A percentile compares a stretch with the other conserved stretches of the same genome.
These are phyloP conservation scores for Centropus bengalensis DNA, from an alignment of 2,113 vertebrate species.

Conservation along the genomic window DNA sequence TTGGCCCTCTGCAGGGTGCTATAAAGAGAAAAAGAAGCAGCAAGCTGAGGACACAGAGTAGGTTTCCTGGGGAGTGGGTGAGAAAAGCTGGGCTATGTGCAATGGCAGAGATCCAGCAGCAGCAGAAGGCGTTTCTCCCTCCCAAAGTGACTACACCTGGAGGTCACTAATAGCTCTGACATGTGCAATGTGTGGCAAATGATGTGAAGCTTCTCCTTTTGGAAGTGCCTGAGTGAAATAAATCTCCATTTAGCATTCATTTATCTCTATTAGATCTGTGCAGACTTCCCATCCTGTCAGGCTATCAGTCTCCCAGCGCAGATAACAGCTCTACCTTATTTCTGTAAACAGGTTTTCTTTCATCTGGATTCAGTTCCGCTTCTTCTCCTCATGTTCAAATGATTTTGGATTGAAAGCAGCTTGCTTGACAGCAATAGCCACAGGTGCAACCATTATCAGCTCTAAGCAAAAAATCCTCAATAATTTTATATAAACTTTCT, in stretches of 20 bases:
- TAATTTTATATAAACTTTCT: constrained; percentile 3
- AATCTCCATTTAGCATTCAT: neutral
- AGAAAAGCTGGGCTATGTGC: neutral
- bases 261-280: neutral
- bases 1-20: neutral
- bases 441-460: constrained; percentile 22
- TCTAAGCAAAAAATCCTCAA: neutral
- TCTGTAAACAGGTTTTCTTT: neutral
- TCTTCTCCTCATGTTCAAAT: neutral
- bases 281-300: neutral
- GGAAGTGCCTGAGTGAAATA: neutral
- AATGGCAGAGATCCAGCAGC: neutral
- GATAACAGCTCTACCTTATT: neutral
- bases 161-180: neutral
- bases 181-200: neutral
- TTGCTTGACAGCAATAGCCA: neutral
- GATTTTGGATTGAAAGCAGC: neutral
- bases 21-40: neutral
- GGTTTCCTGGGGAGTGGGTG: neutral
- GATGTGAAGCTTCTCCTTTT: neutral
- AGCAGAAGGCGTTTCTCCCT: neutral
- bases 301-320: neutral
- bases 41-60: neutral
- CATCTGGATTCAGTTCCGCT: neutral
- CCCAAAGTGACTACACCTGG: neutral